Conservation (phyloP, 2,888 invertebrate genomes). For the Kuschelorhynchus macadamiae region DNA sequence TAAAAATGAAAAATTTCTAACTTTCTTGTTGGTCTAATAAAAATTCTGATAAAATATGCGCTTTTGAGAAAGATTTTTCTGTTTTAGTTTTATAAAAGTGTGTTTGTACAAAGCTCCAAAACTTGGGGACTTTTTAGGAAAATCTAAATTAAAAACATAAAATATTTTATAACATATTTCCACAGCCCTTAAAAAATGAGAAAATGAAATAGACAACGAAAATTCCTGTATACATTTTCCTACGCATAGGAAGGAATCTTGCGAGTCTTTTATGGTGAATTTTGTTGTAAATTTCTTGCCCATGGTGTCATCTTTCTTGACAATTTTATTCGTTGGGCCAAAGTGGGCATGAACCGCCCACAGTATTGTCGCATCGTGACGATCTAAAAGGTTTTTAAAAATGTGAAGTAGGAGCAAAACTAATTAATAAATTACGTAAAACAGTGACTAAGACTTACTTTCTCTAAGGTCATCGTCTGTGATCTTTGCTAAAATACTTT, state of each 20-base stretch:
- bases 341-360: not conserved
- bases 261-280: conserved; percentile 5
- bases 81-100: not conserved
- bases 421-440: too few species aligned
- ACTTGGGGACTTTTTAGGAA: not conserved
- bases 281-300: conserved; percentile 1
- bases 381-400: not conserved
- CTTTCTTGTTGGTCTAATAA: too few species aligned
- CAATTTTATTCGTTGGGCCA: conserved; percentile 7
- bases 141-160: conserved; percentile 6
- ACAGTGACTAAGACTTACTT: too few species aligned
- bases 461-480: too few species aligned
- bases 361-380: not conserved
- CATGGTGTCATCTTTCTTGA: not conserved
- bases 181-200: not conserved
- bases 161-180: not conserved
- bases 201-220: not conserved
- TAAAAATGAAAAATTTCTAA: too few species aligned
- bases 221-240: not conserved
- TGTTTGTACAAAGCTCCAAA: not conserved
- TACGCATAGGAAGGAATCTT: conserved; percentile 1
- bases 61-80: not conserved
- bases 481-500: too few species aligned
- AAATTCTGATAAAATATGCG: not conserved
- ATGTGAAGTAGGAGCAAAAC: not conserved